Evolutionary conservation across 2,113 vertebrate genomes (phyloP).

Genomic region (Melanerpes formicivorus): DNA sequence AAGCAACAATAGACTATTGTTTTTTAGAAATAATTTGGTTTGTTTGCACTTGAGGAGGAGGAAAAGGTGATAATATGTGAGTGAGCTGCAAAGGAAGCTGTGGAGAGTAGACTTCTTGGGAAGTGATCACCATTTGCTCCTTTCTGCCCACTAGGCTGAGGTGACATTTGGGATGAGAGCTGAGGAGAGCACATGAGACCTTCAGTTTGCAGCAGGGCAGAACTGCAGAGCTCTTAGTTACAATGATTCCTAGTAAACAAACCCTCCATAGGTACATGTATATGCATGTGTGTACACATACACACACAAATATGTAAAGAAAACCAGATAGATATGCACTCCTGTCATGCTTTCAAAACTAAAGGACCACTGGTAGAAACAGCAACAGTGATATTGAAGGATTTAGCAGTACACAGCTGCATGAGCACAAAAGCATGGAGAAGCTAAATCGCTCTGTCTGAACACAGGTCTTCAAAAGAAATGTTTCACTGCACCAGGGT

Average conservation of each 20-base stretch:
- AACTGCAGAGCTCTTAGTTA: background rate
- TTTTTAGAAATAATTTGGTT: background rate
- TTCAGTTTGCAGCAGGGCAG: background rate
- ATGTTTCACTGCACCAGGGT: background rate
- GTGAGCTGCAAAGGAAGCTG: background rate
- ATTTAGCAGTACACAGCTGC: background rate
- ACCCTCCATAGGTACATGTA: accelerated
- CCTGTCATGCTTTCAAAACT: background rate
- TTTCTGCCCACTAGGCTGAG: background rate
- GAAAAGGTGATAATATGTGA: background rate
- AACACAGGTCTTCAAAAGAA: background rate
- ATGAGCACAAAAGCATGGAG: background rate
- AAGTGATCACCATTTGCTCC: background rate
- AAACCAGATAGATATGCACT: background rate
- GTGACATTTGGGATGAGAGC: background rate
- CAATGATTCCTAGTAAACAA: background rate
- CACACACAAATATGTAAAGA: background rate
- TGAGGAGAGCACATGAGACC: background rate
- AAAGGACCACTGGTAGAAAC: background rate
- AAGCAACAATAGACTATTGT: background rate
- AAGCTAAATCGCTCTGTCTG: background rate
- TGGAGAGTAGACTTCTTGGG: background rate
- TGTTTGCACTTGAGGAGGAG: background rate
- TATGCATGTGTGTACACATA: accelerated
- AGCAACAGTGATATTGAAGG: background rate